phyloP scores from a whole-genome alignment of 2,113 vertebrate species.

The Nicator chloris region DNA sequence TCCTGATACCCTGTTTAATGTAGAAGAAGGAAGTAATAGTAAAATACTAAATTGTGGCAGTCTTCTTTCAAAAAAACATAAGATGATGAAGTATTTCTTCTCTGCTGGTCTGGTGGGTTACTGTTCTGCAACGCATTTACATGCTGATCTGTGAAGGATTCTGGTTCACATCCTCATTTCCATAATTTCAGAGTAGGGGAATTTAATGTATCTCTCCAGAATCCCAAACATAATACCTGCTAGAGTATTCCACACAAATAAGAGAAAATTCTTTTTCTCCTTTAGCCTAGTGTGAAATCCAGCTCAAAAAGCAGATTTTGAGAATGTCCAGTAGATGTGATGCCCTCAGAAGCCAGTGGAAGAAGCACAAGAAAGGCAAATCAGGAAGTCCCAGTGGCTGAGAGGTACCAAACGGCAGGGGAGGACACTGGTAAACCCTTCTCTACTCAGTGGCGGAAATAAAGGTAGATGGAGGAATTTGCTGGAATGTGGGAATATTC shows the following conservation, averaged over 20 bases:
- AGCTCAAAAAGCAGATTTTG: neutral
- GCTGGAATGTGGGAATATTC: neutral
- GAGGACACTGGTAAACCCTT: neutral
- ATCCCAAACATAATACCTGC: neutral
- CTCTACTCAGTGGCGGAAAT: neutral
- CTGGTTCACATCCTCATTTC: neutral
- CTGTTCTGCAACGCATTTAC: neutral
- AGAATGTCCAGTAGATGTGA: neutral
- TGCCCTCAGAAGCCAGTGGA: neutral
- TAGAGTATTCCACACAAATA: neutral
- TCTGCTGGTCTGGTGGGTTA: neutral
- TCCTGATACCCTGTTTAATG: slow-evolving; percentile 83
- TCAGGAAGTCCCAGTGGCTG: neutral
- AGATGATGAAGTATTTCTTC: neutral
- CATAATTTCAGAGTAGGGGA: neutral
- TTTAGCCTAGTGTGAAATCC: neutral
- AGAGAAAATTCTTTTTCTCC: neutral
- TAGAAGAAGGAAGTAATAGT: neutral
- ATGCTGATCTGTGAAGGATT: neutral
- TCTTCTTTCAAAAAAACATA: neutral
- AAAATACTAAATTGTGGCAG: neutral
- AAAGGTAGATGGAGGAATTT: neutral
- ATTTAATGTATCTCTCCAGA: neutral
- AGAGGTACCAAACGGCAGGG: neutral
- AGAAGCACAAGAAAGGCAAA: neutral